A percentile compares a stretch with the other conserved stretches of the same genome.
Evolutionary conservation across 1,140 invertebrate genomes (phyloP).

Genomic region (Drosophila nikananu): DNA sequence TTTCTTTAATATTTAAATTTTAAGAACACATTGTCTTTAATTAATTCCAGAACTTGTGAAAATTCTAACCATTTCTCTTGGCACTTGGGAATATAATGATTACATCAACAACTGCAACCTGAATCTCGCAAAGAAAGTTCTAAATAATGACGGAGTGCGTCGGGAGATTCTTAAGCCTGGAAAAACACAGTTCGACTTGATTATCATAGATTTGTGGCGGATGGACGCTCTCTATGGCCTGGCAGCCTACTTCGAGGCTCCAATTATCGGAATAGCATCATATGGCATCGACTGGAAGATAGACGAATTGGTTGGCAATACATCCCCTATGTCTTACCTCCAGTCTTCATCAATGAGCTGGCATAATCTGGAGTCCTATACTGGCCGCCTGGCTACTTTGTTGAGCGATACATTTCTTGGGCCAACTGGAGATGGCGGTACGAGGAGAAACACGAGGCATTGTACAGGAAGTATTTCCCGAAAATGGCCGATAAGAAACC

Average conservation of each 20-base stretch:
- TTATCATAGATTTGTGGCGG: slow-evolving; percentile 25
- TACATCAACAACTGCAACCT: slow-evolving; percentile 1
- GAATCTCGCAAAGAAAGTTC: slow-evolving; percentile 7
- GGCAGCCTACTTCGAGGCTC: slow-evolving; percentile 20
- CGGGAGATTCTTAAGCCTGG: slow-evolving; percentile 25
- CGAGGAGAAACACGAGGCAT: slow-evolving; percentile 61
- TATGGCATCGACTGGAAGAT: slow-evolving; percentile 34
- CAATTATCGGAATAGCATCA: slow-evolving; percentile 28
- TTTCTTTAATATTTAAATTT: neutral
- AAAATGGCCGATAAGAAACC: slow-evolving; percentile 15
- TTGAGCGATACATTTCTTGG: slow-evolving; percentile 11
- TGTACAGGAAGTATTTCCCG: slow-evolving; percentile 74
- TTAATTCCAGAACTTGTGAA: neutral
- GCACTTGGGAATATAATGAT: slow-evolving; percentile 11
- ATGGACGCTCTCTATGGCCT: slow-evolving; percentile 24
- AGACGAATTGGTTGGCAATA: slow-evolving; percentile 27
- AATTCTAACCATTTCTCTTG: neutral
- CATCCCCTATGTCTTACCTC: slow-evolving; percentile 21
- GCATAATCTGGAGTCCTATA: neutral
- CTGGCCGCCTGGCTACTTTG: slow-evolving; percentile 16
- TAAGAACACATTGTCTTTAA: neutral
- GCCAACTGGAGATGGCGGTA: slow-evolving; percentile 69
- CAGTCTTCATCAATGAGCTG: slow-evolving; percentile 1
- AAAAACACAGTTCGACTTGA: slow-evolving; percentile 23
- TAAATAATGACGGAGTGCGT: slow-evolving; percentile 32